phyloP scores from a whole-genome alignment of 2,888 invertebrate species.

The Dryobota labecula region DNA sequence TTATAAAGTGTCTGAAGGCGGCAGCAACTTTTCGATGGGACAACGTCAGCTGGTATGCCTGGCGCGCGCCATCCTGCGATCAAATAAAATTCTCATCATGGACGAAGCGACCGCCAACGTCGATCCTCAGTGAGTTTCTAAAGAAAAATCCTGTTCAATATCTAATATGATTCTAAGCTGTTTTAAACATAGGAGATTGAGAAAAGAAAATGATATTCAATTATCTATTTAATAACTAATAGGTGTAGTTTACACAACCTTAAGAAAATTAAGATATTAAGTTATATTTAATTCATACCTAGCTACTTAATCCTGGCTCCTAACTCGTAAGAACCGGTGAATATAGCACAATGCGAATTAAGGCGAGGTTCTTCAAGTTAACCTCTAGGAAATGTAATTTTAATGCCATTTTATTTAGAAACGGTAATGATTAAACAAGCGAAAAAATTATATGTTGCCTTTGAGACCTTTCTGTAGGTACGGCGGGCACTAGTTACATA shows the following conservation, averaged over 20 bases:
- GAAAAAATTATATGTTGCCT: no score
- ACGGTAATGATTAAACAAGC: no score
- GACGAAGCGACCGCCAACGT: conserved; percentile 91
- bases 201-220: background rate
- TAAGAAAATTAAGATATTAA: background rate
- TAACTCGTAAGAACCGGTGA: background rate
- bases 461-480: no score
- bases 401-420: no score
- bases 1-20: conserved; percentile 93
- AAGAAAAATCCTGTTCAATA: background rate
- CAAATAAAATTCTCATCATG: conserved; percentile 93
- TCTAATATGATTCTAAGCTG: background rate
- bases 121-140: conserved; percentile 90
- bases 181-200: background rate
- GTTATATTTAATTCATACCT: background rate
- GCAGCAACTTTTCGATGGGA: conserved; percentile 94
- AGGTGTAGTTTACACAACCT: background rate
- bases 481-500: no score
- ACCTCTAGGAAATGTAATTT: no score
- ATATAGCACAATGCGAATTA: conserved; percentile 1
- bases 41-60: conserved; percentile 95
- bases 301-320: background rate
- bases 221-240: background rate
- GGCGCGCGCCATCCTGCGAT: conserved; percentile 94
- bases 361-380: no score